Percentiles rank a stretch among this genome's conserved stretches.
Evolutionary conservation across 2,888 invertebrate species (phyloP).

Genomic region (Himalopsyche anomala): DNA sequence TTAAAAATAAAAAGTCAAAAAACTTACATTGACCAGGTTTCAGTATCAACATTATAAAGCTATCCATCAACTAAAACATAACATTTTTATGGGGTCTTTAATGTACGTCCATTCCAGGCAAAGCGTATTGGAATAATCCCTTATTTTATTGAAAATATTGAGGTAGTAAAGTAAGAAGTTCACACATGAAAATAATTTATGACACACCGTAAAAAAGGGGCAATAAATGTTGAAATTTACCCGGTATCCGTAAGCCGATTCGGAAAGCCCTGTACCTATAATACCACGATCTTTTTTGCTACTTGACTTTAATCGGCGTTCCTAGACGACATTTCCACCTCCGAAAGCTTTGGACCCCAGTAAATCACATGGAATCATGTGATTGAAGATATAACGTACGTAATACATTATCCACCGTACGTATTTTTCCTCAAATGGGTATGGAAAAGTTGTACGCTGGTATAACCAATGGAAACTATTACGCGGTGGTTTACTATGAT

Average conservation of each 20-base stretch:
- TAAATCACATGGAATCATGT: constrained; percentile 12
- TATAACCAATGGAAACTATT: not conserved
- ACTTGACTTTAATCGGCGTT: constrained; percentile 44
- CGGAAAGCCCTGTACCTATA: constrained; percentile 42
- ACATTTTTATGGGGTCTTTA: constrained; percentile 6
- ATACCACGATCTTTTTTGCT: constrained; percentile 22
- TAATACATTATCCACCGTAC: not conserved
- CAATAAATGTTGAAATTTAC: constrained; percentile 52
- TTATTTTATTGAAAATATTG: constrained; percentile 34
- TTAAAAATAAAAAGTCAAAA: too few species aligned
- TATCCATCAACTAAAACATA: constrained; percentile 9
- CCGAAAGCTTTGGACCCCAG: constrained; percentile 32
- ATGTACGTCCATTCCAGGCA: not conserved
- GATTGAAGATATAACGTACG: constrained; percentile 39
- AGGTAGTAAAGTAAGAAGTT: constrained; percentile 29
- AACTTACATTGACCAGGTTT: not conserved
- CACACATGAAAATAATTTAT: constrained; percentile 48
- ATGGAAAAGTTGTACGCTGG: not conserved
- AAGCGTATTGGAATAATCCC: not conserved
- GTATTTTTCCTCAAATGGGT: constrained; percentile 3
- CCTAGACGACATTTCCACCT: constrained; percentile 37
- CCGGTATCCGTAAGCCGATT: constrained; percentile 33
- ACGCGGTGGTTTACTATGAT: not conserved
- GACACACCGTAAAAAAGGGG: constrained; percentile 47
- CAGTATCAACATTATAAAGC: not conserved